Evolutionary conservation across 2,113 vertebrate species (phyloP), one percentile per base, ranked within the genome.

Genomic region (Pteropus alecto): DNA sequence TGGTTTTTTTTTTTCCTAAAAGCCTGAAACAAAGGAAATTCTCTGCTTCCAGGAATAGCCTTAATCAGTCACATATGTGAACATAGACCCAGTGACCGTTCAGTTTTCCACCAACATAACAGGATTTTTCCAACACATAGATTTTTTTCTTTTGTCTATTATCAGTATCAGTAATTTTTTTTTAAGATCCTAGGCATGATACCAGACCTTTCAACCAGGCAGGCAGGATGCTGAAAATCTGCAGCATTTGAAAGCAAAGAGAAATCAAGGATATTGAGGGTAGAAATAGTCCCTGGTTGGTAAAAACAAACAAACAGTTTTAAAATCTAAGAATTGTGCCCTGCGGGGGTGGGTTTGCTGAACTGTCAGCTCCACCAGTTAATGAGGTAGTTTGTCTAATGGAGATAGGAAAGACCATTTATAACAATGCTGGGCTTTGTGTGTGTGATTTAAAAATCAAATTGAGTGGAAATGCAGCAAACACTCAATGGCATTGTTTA

Each of bases 321-420:
- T 97, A 95, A 96, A 97, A 81, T 94, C 94, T 58, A 77, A 93
- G 93, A 97, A 97, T 87, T 93, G 96, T 82, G 70, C 95, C 96
- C 94, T 95, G 71, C 46, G 28, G 97, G 91, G 83, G 76, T 81
- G 70, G 92, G 93, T 96, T 97, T 97, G 70, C 93, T 97, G 94
- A 97, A 96, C 89, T 98, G 93, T 97, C 96, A 96, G 95, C 86
- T 90, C 84, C 22, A 54, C 65, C 90, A 95, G 96, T 95, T 98
- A 98, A 97, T 98, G 95, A 93, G 95, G 91, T 71, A 82, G 92
- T 96, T 96, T 97, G 95, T 97, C 95, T 96, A 97, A 97, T 84
- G 92, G 92, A 95, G 79, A 93, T 81, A 93, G 78, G 96, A 96
- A 93, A 92, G 94, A 77, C 93, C 84, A 35, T 87, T 96, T 96